Evolutionary conservation across 2,888 invertebrate species (phyloP).

Genomic region (Brachylomia viminalis): DNA sequence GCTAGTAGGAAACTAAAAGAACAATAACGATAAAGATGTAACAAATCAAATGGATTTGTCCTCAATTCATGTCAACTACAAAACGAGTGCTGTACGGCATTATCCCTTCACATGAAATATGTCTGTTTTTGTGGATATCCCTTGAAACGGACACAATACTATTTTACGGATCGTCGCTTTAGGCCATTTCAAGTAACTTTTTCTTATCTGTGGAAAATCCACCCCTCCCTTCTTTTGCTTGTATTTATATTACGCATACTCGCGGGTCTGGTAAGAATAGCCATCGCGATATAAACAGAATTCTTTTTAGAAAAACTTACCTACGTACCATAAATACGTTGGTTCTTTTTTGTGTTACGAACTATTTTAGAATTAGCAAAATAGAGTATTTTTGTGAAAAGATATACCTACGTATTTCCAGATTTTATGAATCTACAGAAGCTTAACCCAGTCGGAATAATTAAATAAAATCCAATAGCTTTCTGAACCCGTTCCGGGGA

Average conservation of each 20-base stretch:
- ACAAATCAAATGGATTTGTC: conserved; percentile 54
- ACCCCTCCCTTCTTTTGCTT: conserved; percentile 44
- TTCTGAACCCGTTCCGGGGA: conserved; percentile 20
- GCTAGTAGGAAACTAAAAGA: conserved; percentile 2
- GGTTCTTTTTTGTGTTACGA: background rate
- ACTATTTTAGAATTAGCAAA: too few relatives aligned
- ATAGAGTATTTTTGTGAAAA: conserved; percentile 2
- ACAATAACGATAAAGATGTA: conserved; percentile 2
- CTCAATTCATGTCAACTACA: conserved; percentile 40
- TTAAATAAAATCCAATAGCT: conserved; percentile 35
- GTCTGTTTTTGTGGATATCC: conserved; percentile 70
- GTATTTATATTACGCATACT: conserved; percentile 55
- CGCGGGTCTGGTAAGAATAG: conserved; percentile 25
- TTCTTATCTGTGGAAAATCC: conserved; percentile 63
- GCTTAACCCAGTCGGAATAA: conserved; percentile 24
- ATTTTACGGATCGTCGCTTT: conserved; percentile 78
- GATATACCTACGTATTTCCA: background rate
- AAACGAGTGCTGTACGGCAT: conserved; percentile 42
- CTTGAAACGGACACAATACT: conserved; percentile 73
- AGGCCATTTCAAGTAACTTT: conserved; percentile 70
- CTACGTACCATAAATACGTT: background rate
- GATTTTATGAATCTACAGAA: background rate
- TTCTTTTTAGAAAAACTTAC: conserved; percentile 5
- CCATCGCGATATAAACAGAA: conserved; percentile 15
- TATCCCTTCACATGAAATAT: conserved; percentile 66